Percentiles rank a stretch among this genome's conserved stretches.
phyloP scores from a whole-genome alignment of 92 coral and sea anemone species.

The Porites lobata region DNA sequence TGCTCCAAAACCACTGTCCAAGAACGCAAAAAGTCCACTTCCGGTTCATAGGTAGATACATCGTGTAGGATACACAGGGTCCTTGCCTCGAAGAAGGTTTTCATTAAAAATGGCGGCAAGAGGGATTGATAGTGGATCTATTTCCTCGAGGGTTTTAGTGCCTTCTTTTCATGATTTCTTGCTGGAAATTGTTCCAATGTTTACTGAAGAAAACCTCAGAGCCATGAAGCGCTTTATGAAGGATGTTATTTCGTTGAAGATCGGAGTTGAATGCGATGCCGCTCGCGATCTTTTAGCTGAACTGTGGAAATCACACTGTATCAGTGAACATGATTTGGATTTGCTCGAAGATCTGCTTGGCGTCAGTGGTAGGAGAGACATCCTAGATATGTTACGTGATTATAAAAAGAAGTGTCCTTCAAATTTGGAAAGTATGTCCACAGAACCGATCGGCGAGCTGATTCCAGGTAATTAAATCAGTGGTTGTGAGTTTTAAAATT shows the following conservation, averaged over 20 bases:
- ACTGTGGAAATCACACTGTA: conserved; percentile 40
- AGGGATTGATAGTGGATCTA: not conserved
- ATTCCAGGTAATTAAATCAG: conserved; percentile 37
- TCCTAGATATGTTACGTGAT: conserved; percentile 34
- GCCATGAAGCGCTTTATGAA: conserved; percentile 70
- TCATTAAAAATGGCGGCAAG: conserved; percentile 42
- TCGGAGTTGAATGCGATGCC: conserved; percentile 41
- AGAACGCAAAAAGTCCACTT: too few species aligned
- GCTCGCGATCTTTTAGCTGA: conserved; percentile 50
- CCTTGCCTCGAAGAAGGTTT: too few species aligned
- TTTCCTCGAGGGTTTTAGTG: not conserved
- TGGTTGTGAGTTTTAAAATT: too few species aligned
- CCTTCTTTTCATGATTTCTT: conserved; percentile 43
- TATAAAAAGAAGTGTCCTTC: conserved; percentile 60
- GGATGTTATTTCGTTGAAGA: conserved; percentile 63
- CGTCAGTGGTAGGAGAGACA: conserved; percentile 60
- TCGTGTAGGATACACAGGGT: too few species aligned
- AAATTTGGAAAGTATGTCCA: conserved; percentile 31
- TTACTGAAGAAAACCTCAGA: conserved; percentile 48
- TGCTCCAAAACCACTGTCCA: too few species aligned
- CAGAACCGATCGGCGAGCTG: conserved; percentile 5
- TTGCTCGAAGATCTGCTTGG: conserved; percentile 75
- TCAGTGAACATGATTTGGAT: conserved; percentile 69
- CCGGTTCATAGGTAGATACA: too few species aligned
- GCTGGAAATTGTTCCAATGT: conserved; percentile 27